Base-by-base conservation (phyloP, 2,797 vertebrate genomes). In the Crocidura indochinensis region DNA sequence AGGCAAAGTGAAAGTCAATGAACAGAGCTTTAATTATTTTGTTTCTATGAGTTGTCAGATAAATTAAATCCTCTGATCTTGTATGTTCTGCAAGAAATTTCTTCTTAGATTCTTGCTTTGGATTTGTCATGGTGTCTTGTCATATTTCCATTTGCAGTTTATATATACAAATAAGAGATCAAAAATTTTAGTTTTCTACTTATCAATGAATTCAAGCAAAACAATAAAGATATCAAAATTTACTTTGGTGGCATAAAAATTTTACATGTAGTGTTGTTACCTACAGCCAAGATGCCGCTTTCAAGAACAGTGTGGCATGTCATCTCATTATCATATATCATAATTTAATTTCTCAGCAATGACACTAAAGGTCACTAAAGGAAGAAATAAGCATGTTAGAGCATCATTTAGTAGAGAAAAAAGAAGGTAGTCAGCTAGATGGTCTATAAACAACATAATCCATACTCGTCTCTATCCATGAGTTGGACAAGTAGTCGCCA, bases 21-120 rank as follows among this genome's bases (percentile, higher is more conserved):
- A 29, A 31, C 11, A 80, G 47, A 81, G 44, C 7, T 62, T 82
- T 64, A 49, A 65, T 91, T 92, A 80, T 75, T 91, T 64, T 93
- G 80, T 56, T 90, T 85, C 69, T 82, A 0, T 69, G 10, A 24
- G 67, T 77, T 93, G 51, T 84, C 64, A 69, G 75, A n/a, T 56
- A 87, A 91, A 94, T 92, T 73, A 85, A 85, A 81, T 73, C 29
- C 56, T 93, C 67, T 90, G 62, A 78, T 75, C 44, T 46, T 92
- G 76, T 65, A 29, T 60, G 74, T 75, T 95, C 56, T 80, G 78
- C 29, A 87, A 90, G 78, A 56, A 84, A 10, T 88, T 93, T 75
- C 56, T 73, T 85, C 46, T 44, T 87, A 83, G 67, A 90, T 6
- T 27, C 10, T 84, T 93, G 4, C 56, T 60, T 20, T 60, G 19